These are phyloP conservation scores for Erebia aethiops DNA, from an alignment of 2,888 invertebrate genomes.

Conservation along the genomic window DNA sequence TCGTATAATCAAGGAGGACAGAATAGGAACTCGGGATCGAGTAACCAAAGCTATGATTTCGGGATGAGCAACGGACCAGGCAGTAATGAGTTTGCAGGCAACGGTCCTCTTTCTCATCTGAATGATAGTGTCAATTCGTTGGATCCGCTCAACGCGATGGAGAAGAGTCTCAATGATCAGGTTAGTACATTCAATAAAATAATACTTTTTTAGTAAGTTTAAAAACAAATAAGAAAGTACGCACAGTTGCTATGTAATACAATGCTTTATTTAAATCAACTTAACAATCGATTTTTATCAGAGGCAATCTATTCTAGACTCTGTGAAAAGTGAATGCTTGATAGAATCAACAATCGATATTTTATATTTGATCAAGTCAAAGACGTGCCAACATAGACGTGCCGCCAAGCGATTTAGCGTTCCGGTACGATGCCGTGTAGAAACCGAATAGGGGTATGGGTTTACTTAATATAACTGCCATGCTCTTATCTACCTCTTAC, in stretches of 20 bases:
- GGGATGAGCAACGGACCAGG: constrained; percentile 82
- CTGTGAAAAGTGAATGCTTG: too few relatives aligned
- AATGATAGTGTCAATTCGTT: constrained; percentile 94
- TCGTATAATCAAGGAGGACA: constrained; percentile 79
- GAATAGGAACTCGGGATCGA: constrained; percentile 74
- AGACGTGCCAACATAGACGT: too few relatives aligned
- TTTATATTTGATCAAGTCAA: too few relatives aligned
- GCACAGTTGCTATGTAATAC: not conserved
- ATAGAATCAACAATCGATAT: too few relatives aligned
- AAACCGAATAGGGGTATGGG: too few relatives aligned
- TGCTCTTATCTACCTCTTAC: too few relatives aligned
- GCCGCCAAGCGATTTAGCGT: too few relatives aligned
- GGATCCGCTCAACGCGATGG: constrained; percentile 96
- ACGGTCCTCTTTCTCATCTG: constrained; percentile 91
- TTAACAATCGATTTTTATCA: too few relatives aligned
- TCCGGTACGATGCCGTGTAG: too few relatives aligned
- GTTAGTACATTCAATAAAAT: constrained; percentile 66
- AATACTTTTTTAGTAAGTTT: not conserved
- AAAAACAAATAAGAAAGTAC: not conserved
- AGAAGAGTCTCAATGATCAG: constrained; percentile 95
- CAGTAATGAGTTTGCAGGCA: constrained; percentile 85
- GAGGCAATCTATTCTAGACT: too few relatives aligned
- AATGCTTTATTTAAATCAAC: not conserved
- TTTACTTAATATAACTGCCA: too few relatives aligned
- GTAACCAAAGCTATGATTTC: constrained; percentile 81